Conservation (phyloP, 2,797 vertebrate genomes). For the Sphenopsis melanotis region DNA sequence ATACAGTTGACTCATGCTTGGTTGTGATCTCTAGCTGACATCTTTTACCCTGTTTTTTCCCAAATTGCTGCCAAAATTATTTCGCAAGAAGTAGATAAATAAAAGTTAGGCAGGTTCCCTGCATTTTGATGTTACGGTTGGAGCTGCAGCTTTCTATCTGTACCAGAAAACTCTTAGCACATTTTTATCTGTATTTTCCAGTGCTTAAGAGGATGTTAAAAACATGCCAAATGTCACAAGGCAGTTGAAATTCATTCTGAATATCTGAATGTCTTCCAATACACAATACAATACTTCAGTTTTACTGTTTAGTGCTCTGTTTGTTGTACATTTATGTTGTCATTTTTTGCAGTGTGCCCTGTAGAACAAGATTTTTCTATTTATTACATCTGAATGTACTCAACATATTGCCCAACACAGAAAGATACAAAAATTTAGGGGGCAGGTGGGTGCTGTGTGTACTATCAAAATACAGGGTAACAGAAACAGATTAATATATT, state of each 20-base stretch:
- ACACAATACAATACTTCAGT: neutral
- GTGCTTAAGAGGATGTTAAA: neutral
- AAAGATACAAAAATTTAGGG: neutral
- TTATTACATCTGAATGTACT: neutral
- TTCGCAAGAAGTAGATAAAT: neutral
- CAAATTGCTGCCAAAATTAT: neutral
- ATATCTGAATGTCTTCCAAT: neutral
- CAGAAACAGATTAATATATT: neutral
- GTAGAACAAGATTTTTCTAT: neutral
- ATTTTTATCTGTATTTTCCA: neutral
- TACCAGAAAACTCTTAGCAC: neutral
- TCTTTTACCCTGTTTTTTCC: neutral
- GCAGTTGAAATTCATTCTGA: neutral
- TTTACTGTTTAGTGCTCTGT: neutral
- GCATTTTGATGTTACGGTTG: neutral
- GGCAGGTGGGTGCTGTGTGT: neutral
- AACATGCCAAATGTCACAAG: neutral
- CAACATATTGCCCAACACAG: neutral
- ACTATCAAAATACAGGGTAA: neutral
- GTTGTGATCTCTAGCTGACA: neutral
- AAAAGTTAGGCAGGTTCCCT: neutral
- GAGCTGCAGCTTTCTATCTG: neutral
- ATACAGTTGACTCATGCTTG: neutral
- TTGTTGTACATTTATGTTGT: neutral
- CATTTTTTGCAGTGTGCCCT: neutral